A percentile compares a stretch with the other conserved stretches of the same genome.
phyloP scores from a whole-genome alignment of 2,113 vertebrate genomes.

The Eublepharis macularius region DNA sequence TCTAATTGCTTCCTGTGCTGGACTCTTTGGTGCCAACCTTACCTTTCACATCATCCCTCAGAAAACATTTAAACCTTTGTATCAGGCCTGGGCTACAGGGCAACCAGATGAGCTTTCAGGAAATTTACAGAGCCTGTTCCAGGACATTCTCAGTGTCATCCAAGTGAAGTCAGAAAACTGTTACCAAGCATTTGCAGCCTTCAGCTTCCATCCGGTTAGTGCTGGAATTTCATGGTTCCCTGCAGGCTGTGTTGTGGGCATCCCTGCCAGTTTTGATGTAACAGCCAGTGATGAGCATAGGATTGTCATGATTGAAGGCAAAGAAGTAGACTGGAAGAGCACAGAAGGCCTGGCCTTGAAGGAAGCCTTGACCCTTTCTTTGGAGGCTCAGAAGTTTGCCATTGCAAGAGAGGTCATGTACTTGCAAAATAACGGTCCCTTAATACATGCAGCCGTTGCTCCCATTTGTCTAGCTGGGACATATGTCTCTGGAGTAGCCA shows the following conservation, averaged over 20 bases:
- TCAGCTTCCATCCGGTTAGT: slow-evolving; percentile 88
- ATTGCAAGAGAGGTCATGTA: slow-evolving; percentile 85
- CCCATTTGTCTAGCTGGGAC: slow-evolving; percentile 83
- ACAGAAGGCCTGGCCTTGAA: slow-evolving; percentile 74
- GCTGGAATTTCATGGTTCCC: slow-evolving; percentile 89
- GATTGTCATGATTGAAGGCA: slow-evolving; percentile 83
- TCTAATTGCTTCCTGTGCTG: slow-evolving; percentile 79
- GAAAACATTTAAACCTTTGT: slow-evolving; percentile 76
- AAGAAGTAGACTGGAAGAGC: slow-evolving; percentile 83
- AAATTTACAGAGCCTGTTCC: slow-evolving; percentile 76
- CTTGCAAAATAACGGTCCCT: slow-evolving; percentile 73
- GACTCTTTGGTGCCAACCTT: slow-evolving; percentile 83
- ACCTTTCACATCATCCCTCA: slow-evolving; percentile 85
- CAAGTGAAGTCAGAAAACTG: slow-evolving; percentile 58
- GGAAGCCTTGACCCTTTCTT: slow-evolving; percentile 83
- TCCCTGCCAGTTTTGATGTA: slow-evolving; percentile 87
- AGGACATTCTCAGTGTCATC: slow-evolving; percentile 81
- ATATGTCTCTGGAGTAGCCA: slow-evolving; percentile 73
- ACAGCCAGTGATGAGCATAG: slow-evolving; percentile 63
- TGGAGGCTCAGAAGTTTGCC: slow-evolving; percentile 86
- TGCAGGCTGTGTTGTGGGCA: slow-evolving; percentile 82
- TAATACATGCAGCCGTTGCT: slow-evolving; percentile 77
- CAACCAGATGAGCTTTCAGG: slow-evolving; percentile 75
- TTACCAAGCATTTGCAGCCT: slow-evolving; percentile 85
- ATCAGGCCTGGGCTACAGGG: slow-evolving; percentile 87